phyloP scores from a whole-genome alignment of 2,888 invertebrate species.

The Lasioglossum vierecki region DNA sequence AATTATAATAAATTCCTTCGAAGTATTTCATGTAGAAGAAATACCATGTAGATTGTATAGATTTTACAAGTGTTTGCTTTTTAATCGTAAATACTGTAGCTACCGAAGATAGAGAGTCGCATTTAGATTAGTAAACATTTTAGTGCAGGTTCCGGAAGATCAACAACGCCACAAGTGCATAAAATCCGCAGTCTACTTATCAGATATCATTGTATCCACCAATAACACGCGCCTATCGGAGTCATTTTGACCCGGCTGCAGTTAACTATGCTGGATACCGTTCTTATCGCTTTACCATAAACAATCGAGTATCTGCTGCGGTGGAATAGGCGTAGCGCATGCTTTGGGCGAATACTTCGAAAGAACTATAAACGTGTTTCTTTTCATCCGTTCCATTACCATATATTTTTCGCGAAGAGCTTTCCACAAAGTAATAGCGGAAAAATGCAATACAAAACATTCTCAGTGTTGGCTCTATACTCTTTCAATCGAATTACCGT shows the following conservation, averaged over 20 bases:
- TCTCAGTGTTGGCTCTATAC: neutral
- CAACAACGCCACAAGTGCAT: neutral
- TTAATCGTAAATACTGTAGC: neutral
- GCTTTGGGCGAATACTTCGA: neutral
- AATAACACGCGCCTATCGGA: neutral
- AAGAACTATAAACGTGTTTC: conserved; percentile 3
- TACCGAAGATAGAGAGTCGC: neutral
- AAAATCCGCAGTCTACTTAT: conserved; percentile 3
- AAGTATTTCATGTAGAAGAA: too few relatives aligned
- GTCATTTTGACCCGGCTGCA: conserved; percentile 9
- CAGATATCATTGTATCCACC: conserved; percentile 4
- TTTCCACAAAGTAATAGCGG: neutral
- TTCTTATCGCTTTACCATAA: conserved; percentile 9
- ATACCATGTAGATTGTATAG: neutral
- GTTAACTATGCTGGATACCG: neutral
- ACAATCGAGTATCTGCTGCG: conserved; percentile 7
- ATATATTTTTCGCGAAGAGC: neutral
- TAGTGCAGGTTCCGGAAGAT: neutral
- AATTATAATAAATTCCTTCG: too few relatives aligned
- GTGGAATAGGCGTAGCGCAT: neutral
- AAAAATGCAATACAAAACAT: neutral
- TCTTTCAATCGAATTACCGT: neutral
- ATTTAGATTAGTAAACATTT: neutral
- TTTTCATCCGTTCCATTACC: conserved; percentile 14
- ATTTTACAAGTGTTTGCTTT: neutral